Percentiles rank a stretch among this genome's conserved stretches.
Evolutionary conservation across 2,113 vertebrate genomes (phyloP).

Genomic region (Shinisaurus crocodilurus): DNA sequence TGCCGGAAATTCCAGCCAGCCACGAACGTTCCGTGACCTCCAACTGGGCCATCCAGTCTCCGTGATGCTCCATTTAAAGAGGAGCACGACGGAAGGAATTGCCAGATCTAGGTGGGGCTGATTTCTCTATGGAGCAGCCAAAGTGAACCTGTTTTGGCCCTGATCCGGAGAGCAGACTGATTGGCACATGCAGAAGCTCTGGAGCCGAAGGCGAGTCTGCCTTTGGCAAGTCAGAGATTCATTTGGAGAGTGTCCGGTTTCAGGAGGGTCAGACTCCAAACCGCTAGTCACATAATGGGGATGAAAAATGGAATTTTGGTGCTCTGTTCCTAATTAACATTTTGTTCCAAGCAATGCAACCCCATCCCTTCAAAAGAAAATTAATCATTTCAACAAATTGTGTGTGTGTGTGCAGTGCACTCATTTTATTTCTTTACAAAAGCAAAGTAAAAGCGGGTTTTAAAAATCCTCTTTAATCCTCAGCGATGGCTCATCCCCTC

Average conservation of each 20-base stretch:
- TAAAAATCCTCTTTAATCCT: constrained; percentile 25
- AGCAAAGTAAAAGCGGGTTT: constrained; percentile 34
- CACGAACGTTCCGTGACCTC: not conserved
- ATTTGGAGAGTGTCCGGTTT: constrained; percentile 38
- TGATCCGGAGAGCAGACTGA: not conserved
- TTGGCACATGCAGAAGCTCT: fast-evolving
- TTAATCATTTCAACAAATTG: constrained; percentile 59
- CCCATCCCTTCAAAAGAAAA: constrained; percentile 52
- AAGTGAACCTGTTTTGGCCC: not conserved
- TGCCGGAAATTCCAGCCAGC: no score
- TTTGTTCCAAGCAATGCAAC: constrained; percentile 48
- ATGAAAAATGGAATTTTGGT: constrained; percentile 65
- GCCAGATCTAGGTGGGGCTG: fast-evolving
- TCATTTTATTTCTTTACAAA: not conserved
- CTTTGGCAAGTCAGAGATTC: not conserved
- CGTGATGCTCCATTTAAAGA: fast-evolving
- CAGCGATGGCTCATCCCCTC: constrained; percentile 42
- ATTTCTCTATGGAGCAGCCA: not conserved
- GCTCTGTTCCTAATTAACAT: constrained; percentile 68
- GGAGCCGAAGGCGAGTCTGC: not conserved
- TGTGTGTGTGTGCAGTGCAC: not conserved
- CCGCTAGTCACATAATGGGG: constrained; percentile 6
- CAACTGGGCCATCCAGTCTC: fast-evolving
- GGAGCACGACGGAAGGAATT: fast-evolving
- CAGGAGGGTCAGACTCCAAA: constrained; percentile 43